Evolutionary conservation across 2,888 invertebrate species (phyloP).

Genomic region (Trichogramma dendrolimi): DNA sequence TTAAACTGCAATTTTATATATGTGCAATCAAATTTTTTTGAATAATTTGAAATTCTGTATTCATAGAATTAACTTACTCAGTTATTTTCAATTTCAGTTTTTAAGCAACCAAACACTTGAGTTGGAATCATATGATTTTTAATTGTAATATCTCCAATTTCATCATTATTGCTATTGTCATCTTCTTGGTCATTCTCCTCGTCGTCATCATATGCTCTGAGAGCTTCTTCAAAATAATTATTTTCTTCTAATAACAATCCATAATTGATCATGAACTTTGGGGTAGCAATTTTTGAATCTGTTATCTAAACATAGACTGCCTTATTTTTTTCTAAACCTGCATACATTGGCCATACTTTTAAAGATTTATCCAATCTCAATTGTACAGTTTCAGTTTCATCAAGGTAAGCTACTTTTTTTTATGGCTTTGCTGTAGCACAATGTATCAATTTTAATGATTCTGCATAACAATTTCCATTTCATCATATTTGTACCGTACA

Average conservation of each 20-base stretch:
- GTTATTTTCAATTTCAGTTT: constrained; percentile 45
- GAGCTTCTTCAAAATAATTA: constrained; percentile 98
- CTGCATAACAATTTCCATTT: constrained; percentile 93
- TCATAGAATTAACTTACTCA: constrained; percentile 4
- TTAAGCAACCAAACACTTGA: constrained; percentile 86
- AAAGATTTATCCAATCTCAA: constrained; percentile 91
- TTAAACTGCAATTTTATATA: no score
- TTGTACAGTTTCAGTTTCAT: constrained; percentile 91
- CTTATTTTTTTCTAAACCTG: constrained; percentile 97
- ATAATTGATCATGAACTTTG: constrained; percentile 98
- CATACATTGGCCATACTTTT: constrained; percentile 98
- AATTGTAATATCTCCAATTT: constrained; percentile 63
- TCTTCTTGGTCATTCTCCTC: constrained; percentile 52
- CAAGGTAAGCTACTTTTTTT: constrained; percentile 86
- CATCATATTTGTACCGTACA: constrained; percentile 99
- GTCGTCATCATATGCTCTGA: constrained; percentile 78
- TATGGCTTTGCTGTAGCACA: constrained; percentile 82
- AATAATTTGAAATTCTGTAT: not conserved
- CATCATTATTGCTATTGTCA: constrained; percentile 58
- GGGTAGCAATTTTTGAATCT: constrained; percentile 95
- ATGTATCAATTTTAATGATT: constrained; percentile 88
- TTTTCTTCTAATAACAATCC: constrained; percentile 97
- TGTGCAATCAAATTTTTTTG: no score
- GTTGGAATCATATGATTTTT: constrained; percentile 83
- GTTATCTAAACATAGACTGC: constrained; percentile 97